Conservation (phyloP, 2,888 invertebrate species). For the Pandemis heparana region DNA sequence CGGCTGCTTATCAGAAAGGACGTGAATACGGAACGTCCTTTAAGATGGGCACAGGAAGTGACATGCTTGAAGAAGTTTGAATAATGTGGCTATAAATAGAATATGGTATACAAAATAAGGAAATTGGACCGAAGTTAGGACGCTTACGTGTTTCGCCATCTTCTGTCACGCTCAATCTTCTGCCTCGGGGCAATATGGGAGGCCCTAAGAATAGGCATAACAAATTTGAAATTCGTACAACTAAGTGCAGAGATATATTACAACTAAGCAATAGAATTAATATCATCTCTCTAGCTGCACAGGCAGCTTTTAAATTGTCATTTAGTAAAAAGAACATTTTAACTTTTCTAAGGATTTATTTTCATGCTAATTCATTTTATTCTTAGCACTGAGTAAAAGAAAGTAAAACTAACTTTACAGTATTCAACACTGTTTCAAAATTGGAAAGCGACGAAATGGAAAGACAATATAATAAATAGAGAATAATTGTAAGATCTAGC, state of each 20-base stretch:
- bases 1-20: slow-evolving; percentile 3
- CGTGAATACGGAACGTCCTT: background rate
- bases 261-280: too few relatives aligned
- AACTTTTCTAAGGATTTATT: too few relatives aligned
- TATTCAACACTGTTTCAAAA: background rate
- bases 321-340: too few relatives aligned
- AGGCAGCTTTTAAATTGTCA: too few relatives aligned
- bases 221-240: background rate
- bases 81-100: slow-evolving; percentile 43
- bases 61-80: slow-evolving; percentile 40
- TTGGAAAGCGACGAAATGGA: background rate
- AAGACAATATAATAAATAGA: background rate
- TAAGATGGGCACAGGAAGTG: background rate
- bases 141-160: slow-evolving; percentile 91
- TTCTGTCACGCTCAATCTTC: slow-evolving; percentile 89
- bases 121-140: slow-evolving; percentile 48
- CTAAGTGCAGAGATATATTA: background rate
- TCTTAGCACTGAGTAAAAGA: too few relatives aligned
- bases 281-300: too few relatives aligned
- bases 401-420: background rate
- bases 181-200: slow-evolving; percentile 83
- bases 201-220: slow-evolving; percentile 70
- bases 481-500: background rate
- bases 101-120: slow-evolving; percentile 37
- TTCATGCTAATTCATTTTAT: too few relatives aligned